Percentiles rank a stretch among this genome's conserved stretches.
Evolutionary conservation across 2,113 vertebrate genomes (phyloP).

Genomic region (Elaphurus davidianus): DNA sequence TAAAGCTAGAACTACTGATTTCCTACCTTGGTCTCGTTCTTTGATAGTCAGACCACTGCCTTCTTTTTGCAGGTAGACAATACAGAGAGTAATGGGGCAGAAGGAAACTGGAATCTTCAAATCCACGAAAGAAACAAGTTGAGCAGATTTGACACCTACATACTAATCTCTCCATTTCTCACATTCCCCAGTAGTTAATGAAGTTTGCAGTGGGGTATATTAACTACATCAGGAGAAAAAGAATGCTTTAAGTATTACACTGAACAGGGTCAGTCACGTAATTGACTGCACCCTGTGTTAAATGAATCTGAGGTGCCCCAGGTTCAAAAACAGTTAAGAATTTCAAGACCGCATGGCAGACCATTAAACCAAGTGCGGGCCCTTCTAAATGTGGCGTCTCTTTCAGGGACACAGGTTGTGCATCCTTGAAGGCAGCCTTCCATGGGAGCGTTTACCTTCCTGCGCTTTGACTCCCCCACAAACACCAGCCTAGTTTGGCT

Average conservation of each 20-base stretch:
- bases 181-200: background rate
- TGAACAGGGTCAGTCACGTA: background rate
- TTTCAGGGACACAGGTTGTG: background rate
- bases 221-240: background rate
- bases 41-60: background rate
- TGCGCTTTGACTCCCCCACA: background rate
- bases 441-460: background rate
- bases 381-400: background rate
- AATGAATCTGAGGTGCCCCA: background rate
- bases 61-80: background rate
- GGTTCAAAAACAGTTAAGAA: slow-evolving; percentile 3
- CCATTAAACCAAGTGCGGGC: background rate
- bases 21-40: background rate
- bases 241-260: slow-evolving; percentile 9
- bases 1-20: background rate
- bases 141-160: background rate
- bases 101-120: background rate
- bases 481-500: background rate
- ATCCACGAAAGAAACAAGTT: background rate
- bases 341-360: background rate
- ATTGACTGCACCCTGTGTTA: background rate
- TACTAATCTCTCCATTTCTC: background rate
- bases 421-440: background rate
- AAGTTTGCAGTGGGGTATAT: background rate
- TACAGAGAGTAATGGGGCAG: background rate